phyloP scores from a whole-genome alignment of 1,140 invertebrate species.

The Oedothorax gibbosus region DNA sequence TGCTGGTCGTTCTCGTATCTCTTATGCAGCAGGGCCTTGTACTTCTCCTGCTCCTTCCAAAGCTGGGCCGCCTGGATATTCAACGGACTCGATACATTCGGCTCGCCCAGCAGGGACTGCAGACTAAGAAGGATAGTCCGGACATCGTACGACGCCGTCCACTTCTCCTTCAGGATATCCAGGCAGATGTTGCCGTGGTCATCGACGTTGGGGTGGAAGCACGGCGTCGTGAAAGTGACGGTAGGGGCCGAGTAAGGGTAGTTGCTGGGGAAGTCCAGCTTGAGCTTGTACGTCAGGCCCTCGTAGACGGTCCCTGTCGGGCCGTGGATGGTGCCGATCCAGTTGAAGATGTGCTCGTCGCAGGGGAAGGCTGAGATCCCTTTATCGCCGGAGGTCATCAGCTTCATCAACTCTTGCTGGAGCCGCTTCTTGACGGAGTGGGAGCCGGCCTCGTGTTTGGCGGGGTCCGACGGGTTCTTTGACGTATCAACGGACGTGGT shows the following conservation, averaged over 20 bases:
- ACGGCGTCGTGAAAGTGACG: conserved; percentile 87
- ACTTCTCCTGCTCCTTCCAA: conserved; percentile 87
- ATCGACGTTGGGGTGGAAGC: conserved; percentile 98
- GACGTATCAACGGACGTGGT: conserved; percentile 32
- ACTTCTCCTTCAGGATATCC: conserved; percentile 97
- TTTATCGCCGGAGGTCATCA: conserved; percentile 83
- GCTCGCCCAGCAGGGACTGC: conserved; percentile 93
- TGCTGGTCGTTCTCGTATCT: conserved; percentile 51
- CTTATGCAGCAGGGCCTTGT: conserved; percentile 75
- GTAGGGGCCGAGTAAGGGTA: conserved; percentile 94
- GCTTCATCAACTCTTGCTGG: neutral
- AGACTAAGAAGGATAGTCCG: conserved; percentile 93
- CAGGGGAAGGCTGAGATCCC: conserved; percentile 96
- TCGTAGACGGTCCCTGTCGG: conserved; percentile 91
- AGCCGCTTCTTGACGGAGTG: conserved; percentile 49
- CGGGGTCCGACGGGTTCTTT: conserved; percentile 31
- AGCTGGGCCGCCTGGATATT: conserved; percentile 91
- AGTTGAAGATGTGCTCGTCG: conserved; percentile 95
- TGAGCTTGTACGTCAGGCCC: conserved; percentile 86
- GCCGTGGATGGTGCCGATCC: conserved; percentile 94
- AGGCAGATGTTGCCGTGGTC: conserved; percentile 89
- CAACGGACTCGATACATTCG: conserved; percentile 93
- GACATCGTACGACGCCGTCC: conserved; percentile 96
- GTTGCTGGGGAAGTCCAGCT: conserved; percentile 89
- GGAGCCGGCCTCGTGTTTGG: conserved; percentile 21